Evolutionary conservation across 2,888 invertebrate genomes (phyloP), one percentile per base, ranked within the genome.

Genomic region (Thera obeliscata): DNA sequence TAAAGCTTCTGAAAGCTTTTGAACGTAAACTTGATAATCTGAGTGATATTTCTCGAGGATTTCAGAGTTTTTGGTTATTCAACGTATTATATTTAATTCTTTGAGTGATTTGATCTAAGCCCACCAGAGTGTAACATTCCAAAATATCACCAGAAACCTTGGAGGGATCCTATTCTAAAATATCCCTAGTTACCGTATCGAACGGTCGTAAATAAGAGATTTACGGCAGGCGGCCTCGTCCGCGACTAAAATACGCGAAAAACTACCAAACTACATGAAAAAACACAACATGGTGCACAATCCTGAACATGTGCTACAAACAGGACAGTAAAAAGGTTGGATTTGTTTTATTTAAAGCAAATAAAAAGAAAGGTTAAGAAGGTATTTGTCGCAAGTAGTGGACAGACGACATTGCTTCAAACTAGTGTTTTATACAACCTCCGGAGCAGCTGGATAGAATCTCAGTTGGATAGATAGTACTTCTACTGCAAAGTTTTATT

Each of bases 191-290:
- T 59, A 66, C 71, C 56, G 64, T 70, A 72, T 70, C 69, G 74
- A 72, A 54, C 56, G 65, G 43, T 66, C 75, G 73, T 77, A 77
- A 74, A 77, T 77, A 72, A 73, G 48, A 69, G 72, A 67, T 71
- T 75, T 74, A 75, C 67, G 68, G 70, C 62, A 68, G 61, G 56
- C 64, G 61, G 66, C 49, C 67, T 65, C 61, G 62, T 71, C 61
- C 56, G 66, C 68, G 66, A 57, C 59, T 48, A 66, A 66, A 69
- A 66, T 66, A 49, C 61, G 50, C 57, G 61, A 64, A 70, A 69
- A 70, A 64, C 64, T 70, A 61, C 63, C 46, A 61, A 64, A 64
- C 61, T 49, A 61, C 56, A 52, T 57, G 61, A 58, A 61, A 60
- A 66, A 62, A 62, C 52, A 56, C 59, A 66, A 63, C 66, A 66